These are phyloP conservation scores for Columba janthina DNA, from an alignment of 2,113 vertebrate species.

Conservation along the genomic window DNA sequence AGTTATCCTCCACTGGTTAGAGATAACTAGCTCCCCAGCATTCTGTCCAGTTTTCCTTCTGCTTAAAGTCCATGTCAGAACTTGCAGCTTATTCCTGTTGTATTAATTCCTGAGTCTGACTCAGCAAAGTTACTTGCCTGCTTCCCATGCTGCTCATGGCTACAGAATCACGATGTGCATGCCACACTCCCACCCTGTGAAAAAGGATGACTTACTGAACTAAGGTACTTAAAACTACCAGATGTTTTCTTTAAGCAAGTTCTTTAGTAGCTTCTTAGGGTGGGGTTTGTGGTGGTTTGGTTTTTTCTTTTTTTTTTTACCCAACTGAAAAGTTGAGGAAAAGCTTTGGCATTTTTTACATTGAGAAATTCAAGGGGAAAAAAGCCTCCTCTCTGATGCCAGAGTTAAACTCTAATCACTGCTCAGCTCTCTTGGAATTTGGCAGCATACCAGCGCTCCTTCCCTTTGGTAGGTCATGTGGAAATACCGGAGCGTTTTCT, in stretches of 20 bases:
- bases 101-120: background rate
- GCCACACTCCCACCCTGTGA: background rate
- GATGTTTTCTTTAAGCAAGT: background rate
- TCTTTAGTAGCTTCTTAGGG: background rate
- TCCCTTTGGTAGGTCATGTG: conserved; percentile 59
- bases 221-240: background rate
- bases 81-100: background rate
- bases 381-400: conserved; percentile 16
- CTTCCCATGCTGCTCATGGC: background rate
- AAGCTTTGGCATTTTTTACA: background rate
- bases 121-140: background rate
- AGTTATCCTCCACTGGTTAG: background rate
- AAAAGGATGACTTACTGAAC: background rate
- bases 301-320: background rate
- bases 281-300: background rate
- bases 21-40: background rate
- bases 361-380: background rate
- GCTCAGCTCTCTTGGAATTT: conserved; percentile 65
- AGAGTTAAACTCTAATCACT: conserved; percentile 59
- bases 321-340: background rate
- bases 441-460: conserved; percentile 59
- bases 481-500: conserved; percentile 52
- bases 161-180: background rate
- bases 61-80: background rate
- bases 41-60: background rate